Base-by-base conservation (phyloP, 2,888 invertebrate species). In the Drosophila algonquin region DNA sequence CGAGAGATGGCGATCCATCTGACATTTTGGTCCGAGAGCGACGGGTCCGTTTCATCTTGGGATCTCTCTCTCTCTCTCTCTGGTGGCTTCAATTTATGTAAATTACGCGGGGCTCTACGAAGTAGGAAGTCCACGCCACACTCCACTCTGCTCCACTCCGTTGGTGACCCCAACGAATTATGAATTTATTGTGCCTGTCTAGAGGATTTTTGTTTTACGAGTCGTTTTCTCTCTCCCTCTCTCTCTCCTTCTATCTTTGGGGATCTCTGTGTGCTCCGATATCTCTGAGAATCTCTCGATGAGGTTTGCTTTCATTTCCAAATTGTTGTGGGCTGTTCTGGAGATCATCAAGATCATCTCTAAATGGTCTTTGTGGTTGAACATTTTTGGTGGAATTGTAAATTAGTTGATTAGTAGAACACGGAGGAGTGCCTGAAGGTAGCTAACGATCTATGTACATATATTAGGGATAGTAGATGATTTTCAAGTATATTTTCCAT, bases 71-170 rank as follows among this genome's bases (percentile, higher is more conserved):
- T 18, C 18, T 18, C 18, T 18, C 18, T 18, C 35, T 48, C 21
- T 21, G 21, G 67, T 40, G 35, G 58, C 62, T 70, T 75, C 75
- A 87, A 85, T 89, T 89, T 86, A 86, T 86, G 85, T 85, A 89
- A 89, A 86, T 86, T 75, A 78, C 75, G 63, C 70, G 44, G 65
- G 32, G 6, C 40, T n/a, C 70, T 67, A 58, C 58, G 77, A 71
- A 79, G 77, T 81, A 89, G 87, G 89, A 89, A 83, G 87, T 83
- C 24, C 24, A 24, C 24, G 3, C 24, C 24, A 24, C 4, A 68
- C 69, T 87, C 72, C 54, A 69, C 21, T 21, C 1, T 21, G 21
- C 21, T 21, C 16, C 16, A n/a, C 21, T 40, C 16, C 16, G 18
- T 35, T 12, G 54, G 21, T 56, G 57, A 27, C 27, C 87, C 73